Evolutionary conservation across 2,797 vertebrate genomes (phyloP).

Genomic region (Schizopygopsis pylzovi): DNA sequence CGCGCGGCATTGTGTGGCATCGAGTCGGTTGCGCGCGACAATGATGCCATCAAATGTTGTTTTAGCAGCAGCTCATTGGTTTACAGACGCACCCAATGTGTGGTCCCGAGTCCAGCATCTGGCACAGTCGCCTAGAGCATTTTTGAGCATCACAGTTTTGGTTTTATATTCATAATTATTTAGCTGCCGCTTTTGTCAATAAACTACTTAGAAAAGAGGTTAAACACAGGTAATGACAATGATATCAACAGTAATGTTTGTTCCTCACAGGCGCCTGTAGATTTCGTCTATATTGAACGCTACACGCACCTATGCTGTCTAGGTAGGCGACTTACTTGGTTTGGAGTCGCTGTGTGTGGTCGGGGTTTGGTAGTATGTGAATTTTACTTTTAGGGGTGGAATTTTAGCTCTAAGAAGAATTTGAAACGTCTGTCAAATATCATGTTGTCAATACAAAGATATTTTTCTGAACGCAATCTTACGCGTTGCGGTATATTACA

Average conservation of each 20-base stretch:
- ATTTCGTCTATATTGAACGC: too few relatives aligned
- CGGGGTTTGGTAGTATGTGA: background rate
- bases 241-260: background rate
- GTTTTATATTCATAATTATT: background rate
- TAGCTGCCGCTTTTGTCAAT: background rate
- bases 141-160: background rate
- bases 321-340: background rate
- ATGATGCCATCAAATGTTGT: background rate
- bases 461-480: too few relatives aligned
- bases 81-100: constrained; percentile 7
- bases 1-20: background rate
- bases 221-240: background rate
- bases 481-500: background rate
- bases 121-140: background rate
- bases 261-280: background rate
- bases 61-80: background rate
- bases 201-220: background rate
- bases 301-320: background rate
- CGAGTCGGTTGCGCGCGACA: background rate
- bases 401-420: background rate
- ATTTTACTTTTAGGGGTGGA: background rate
- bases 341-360: constrained; percentile 20
- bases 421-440: background rate
- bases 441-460: background rate
- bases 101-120: constrained; percentile 2